Conservation (phyloP, 2,888 invertebrate species). For the Penaeus monodon region DNA sequence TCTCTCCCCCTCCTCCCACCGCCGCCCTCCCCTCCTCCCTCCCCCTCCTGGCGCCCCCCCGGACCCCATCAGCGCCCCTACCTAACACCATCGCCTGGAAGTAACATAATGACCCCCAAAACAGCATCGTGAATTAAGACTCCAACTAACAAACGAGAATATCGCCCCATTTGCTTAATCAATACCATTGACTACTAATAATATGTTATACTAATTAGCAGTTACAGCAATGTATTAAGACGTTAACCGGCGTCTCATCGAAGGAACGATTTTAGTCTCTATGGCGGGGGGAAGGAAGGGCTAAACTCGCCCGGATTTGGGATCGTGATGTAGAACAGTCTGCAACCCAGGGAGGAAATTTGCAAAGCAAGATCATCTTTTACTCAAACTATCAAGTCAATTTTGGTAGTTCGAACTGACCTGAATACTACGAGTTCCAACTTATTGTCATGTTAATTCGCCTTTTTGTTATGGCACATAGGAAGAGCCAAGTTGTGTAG, state of each 20-base stretch:
- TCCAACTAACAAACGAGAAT: slow-evolving; percentile 42
- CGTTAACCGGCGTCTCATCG: slow-evolving; percentile 25
- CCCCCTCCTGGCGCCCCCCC: background rate
- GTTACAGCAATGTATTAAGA: slow-evolving; percentile 42
- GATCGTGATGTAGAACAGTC: no score
- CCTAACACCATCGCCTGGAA: slow-evolving; percentile 17
- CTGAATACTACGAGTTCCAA: background rate
- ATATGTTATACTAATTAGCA: slow-evolving; percentile 57
- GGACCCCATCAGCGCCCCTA: background rate
- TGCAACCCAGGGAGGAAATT: slow-evolving; percentile 23
- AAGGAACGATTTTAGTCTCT: background rate
- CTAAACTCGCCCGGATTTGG: no score
- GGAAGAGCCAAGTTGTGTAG: background rate
- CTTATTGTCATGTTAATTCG: slow-evolving; percentile 32
- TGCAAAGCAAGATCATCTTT: slow-evolving; percentile 38
- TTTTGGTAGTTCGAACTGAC: background rate
- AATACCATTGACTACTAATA: slow-evolving; percentile 60
- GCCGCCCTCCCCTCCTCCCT: no score
- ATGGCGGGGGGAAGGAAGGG: background rate
- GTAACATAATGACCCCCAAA: slow-evolving; percentile 21
- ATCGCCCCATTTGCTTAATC: slow-evolving; percentile 56
- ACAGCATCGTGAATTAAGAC: slow-evolving; percentile 46
- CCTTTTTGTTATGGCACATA: background rate
- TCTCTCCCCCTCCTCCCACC: background rate
- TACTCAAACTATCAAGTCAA: slow-evolving; percentile 26